A percentile compares a stretch with the other conserved stretches of the same genome.
Evolutionary conservation across 2,797 vertebrate species (phyloP).

Genomic region (Synanceia verrucosa): DNA sequence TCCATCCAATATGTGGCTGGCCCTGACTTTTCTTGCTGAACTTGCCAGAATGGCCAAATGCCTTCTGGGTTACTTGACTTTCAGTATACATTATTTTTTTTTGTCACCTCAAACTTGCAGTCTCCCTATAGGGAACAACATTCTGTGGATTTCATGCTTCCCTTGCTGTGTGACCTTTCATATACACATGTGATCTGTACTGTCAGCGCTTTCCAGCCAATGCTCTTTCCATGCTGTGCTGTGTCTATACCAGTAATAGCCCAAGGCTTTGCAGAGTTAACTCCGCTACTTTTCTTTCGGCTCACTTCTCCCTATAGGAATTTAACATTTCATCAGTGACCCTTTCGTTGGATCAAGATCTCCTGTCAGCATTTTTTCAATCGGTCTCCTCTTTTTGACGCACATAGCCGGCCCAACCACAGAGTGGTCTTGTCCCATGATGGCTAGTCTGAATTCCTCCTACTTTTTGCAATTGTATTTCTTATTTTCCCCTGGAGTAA

Average conservation of each 20-base stretch:
- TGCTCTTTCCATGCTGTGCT: constrained; percentile 27
- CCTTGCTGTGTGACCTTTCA: constrained; percentile 59
- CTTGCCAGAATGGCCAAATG: constrained; percentile 16
- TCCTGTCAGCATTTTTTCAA: constrained; percentile 24
- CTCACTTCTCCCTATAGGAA: constrained; percentile 20
- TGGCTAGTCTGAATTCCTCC: neutral
- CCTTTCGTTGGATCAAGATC: constrained; percentile 1
- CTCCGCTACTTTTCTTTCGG: constrained; percentile 24
- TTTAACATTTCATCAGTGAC: constrained; percentile 9
- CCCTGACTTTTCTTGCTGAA: constrained; percentile 40
- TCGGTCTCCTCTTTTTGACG: neutral
- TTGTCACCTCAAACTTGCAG: constrained; percentile 37
- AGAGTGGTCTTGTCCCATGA: neutral
- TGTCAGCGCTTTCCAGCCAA: constrained; percentile 58
- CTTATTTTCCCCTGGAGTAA: neutral
- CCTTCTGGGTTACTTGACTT: constrained; percentile 10
- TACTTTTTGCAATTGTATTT: neutral
- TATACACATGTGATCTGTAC: constrained; percentile 41
- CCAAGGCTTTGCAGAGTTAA: constrained; percentile 41
- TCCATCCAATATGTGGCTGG: neutral
- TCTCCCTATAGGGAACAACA: constrained; percentile 32
- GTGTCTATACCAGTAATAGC: constrained; percentile 24
- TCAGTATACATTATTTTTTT: constrained; percentile 38
- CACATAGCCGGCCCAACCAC: neutral
- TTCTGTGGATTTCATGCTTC: constrained; percentile 35